Base-by-base conservation (phyloP, 2,797 vertebrate species). In the Poeciliopsis infans region DNA sequence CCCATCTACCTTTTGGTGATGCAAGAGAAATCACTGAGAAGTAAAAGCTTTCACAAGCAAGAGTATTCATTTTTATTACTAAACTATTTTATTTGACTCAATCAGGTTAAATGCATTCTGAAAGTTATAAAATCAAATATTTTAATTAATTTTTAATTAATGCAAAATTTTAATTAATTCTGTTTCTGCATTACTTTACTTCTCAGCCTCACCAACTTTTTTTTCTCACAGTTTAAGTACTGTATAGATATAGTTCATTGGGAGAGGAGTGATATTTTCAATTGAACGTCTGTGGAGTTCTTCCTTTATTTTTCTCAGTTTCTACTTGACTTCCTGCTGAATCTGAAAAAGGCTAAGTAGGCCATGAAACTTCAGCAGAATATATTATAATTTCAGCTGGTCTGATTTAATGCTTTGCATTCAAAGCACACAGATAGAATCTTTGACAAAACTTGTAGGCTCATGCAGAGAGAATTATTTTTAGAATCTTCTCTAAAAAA, bases 291-390 rank as follows among this genome's bases (percentile, higher is more conserved):
- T 39, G 33, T 39, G 13, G 39, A 20, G 7, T 2, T 59, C 4
- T 87, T 73, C 72, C 74, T 59, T 71, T 43, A 1, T 76, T 81
- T 78, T 72, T 72, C 72, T 73, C 79, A 81, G 49, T 79, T 77
- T 79, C 68, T 43, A 47, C 5, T 80, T 47, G 41, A 1, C 33
- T 79, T 71, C 71, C n/a, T 83, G 53, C 39, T 15, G 6, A 69
- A 74, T 75, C 55, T 2, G 66, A 25, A 66, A 55, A 59, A 51
- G 0, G n/a, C 28, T 68, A 15, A 61, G 51, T 55, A 45, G 2
- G 25, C 39, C n/a, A 85, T 79, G 73, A 72, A 69, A 72, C 33
- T 51, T 45, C 13, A 74, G 31, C 47, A 61, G 36, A 75, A 53
- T 69, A 0, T 79, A 20, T 76, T 11, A 1, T 77, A 64, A 76